Evolutionary conservation across 2,797 vertebrate species (phyloP).

Genomic region (Microhierax caerulescens): DNA sequence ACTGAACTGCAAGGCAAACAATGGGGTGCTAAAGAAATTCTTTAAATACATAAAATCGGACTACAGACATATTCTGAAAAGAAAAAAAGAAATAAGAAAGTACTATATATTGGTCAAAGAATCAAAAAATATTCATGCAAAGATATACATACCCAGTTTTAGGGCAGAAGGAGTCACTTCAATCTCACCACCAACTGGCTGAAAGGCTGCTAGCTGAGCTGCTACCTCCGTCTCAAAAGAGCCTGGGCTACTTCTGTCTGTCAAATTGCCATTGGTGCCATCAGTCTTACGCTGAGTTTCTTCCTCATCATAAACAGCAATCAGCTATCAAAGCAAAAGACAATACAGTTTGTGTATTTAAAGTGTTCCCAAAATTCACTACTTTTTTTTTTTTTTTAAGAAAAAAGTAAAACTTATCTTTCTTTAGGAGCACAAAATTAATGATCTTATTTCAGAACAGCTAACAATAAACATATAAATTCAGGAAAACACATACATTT

Average conservation of each 20-base stretch:
- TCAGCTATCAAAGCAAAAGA: conserved; percentile 80
- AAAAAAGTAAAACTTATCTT: not conserved
- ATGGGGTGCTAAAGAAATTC: not conserved
- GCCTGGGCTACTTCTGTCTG: conserved; percentile 84
- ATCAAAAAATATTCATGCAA: not conserved
- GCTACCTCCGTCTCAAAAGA: conserved; percentile 87
- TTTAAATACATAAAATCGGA: not conserved
- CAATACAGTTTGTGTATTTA: not conserved
- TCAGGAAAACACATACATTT: not conserved
- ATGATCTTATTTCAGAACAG: not conserved
- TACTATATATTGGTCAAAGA: not conserved
- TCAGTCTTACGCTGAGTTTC: conserved; percentile 75
- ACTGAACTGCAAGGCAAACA: not conserved
- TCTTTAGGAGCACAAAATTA: not conserved
- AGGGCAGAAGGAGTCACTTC: conserved; percentile 93
- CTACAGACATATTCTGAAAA: not conserved
- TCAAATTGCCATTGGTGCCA: conserved; percentile 63
- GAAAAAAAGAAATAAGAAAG: not conserved
- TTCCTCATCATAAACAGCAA: conserved; percentile 93
- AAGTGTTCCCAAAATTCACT: not conserved
- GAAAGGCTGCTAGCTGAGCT: conserved; percentile 82
- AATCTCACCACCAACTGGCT: conserved; percentile 89
- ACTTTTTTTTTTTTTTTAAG: no score
- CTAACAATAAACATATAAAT: not conserved
- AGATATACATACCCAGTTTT: conserved; percentile 86